phyloP scores from a whole-genome alignment of 2,797 vertebrate genomes.

The Antennarius maculatus region DNA sequence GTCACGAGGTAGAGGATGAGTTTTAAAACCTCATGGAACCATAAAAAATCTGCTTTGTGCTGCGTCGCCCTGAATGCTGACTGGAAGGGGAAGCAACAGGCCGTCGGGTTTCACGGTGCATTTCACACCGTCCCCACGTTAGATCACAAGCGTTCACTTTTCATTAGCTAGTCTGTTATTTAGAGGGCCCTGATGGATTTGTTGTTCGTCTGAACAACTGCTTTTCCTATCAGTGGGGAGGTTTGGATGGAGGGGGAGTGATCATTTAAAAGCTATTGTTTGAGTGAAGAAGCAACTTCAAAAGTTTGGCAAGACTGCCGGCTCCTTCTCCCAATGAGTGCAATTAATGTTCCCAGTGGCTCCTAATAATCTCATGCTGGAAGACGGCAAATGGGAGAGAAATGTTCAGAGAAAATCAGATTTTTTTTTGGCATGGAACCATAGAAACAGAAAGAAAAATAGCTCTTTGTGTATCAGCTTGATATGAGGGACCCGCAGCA shows the following conservation, averaged over 20 bases:
- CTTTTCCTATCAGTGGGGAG: constrained; percentile 30
- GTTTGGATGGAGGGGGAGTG: not conserved
- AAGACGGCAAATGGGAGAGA: constrained; percentile 29
- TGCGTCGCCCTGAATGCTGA: not conserved
- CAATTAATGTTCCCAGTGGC: constrained; percentile 72
- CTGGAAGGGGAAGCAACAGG: not conserved
- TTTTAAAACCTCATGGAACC: too few species aligned
- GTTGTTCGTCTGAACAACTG: constrained; percentile 58
- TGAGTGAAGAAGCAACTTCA: constrained; percentile 62
- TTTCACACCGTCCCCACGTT: not conserved
- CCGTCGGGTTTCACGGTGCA: not conserved
- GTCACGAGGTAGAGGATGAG: too few species aligned
- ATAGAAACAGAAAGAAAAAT: constrained; percentile 16
- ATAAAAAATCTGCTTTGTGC: not conserved
- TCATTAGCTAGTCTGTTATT: constrained; percentile 32
- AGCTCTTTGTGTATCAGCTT: constrained; percentile 52
- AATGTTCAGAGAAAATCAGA: constrained; percentile 20
- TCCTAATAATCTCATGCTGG: constrained; percentile 55
- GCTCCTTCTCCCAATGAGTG: constrained; percentile 64
- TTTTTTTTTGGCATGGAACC: constrained; percentile 23
- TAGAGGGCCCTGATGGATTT: constrained; percentile 58
- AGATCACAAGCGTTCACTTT: constrained; percentile 33
- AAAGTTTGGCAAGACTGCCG: constrained; percentile 63
- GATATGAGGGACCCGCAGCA: constrained; percentile 51
- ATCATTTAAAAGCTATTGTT: constrained; percentile 78